These are phyloP conservation scores for Phyllopteryx taeniolatus DNA, from an alignment of 2,113 vertebrate genomes.

Conservation along the genomic window DNA sequence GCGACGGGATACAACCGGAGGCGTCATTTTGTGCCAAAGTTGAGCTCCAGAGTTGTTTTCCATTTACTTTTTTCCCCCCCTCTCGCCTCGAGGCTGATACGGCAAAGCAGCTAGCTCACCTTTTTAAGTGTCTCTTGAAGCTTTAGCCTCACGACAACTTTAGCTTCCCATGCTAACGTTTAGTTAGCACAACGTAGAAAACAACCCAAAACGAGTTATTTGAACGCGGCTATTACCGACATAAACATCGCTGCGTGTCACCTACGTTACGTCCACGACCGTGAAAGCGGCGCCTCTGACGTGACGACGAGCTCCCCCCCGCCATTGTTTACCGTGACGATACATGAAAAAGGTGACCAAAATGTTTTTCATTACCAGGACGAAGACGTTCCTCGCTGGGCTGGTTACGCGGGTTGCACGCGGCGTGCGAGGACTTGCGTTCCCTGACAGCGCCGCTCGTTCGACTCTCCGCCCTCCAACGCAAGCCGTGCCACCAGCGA, in stretches of 20 bases:
- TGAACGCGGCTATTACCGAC: neutral
- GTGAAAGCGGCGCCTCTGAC: neutral
- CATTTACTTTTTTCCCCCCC: neutral
- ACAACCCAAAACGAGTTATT: neutral
- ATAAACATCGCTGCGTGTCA: neutral
- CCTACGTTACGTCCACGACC: neutral
- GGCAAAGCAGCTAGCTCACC: constrained; percentile 26
- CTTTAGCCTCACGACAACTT: neutral
- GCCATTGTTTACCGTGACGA: neutral
- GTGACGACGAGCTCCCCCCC: neutral
- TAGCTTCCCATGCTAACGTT: neutral
- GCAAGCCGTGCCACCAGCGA: constrained; percentile 30
- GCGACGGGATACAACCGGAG: neutral
- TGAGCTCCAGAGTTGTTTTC: neutral
- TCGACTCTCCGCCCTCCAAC: constrained; percentile 51
- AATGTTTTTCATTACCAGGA: constrained; percentile 50
- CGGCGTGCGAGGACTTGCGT: constrained; percentile 44
- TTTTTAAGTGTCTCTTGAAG: neutral
- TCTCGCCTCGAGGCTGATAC: neutral
- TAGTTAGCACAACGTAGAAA: neutral
- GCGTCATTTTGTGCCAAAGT: neutral
- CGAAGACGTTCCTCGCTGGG: constrained; percentile 45
- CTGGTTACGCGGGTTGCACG: constrained; percentile 34
- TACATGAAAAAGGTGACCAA: neutral
- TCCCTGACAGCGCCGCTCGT: constrained; percentile 64